A percentile compares a stretch with the other conserved stretches of the same genome.
Conservation (phyloP, 2,888 invertebrate species). For the Pyrgus malvae region DNA sequence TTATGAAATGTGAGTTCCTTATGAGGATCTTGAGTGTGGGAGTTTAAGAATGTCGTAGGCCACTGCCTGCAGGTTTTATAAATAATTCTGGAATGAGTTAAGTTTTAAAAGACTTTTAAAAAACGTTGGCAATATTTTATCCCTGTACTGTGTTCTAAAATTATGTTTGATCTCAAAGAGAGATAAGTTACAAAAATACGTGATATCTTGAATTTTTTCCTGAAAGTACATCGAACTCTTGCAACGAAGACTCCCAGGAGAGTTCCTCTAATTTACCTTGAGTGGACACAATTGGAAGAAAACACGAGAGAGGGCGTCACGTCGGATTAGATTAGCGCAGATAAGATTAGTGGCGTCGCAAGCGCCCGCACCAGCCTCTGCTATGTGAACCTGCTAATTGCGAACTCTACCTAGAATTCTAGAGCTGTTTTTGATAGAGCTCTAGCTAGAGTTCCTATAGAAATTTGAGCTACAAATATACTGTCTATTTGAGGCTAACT, state of each 20-base stretch:
- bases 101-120: not conserved
- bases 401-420: slow-evolving; percentile 44
- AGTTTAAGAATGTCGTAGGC: slow-evolving; percentile 5
- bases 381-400: slow-evolving; percentile 64
- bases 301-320: slow-evolving; percentile 76
- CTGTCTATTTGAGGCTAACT: slow-evolving; percentile 33
- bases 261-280: slow-evolving; percentile 76
- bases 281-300: slow-evolving; percentile 80
- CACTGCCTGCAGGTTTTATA: not conserved
- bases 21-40: not conserved
- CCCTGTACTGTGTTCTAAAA: not conserved
- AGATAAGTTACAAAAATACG: not conserved
- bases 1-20: not conserved
- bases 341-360: slow-evolving; percentile 74
- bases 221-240: slow-evolving; percentile 56
- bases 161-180: not conserved
- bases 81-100: not conserved
- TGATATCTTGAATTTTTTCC: slow-evolving; percentile 35
- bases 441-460: too few relatives aligned
- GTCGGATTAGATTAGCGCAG: slow-evolving; percentile 74
- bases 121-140: too few relatives aligned
- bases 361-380: slow-evolving; percentile 42
- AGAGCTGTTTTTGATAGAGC: too few relatives aligned
- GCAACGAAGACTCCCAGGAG: slow-evolving; percentile 64
- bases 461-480: too few relatives aligned